Conservation (phyloP, 2,888 invertebrate species). For the Hoplodrina ambigua region DNA sequence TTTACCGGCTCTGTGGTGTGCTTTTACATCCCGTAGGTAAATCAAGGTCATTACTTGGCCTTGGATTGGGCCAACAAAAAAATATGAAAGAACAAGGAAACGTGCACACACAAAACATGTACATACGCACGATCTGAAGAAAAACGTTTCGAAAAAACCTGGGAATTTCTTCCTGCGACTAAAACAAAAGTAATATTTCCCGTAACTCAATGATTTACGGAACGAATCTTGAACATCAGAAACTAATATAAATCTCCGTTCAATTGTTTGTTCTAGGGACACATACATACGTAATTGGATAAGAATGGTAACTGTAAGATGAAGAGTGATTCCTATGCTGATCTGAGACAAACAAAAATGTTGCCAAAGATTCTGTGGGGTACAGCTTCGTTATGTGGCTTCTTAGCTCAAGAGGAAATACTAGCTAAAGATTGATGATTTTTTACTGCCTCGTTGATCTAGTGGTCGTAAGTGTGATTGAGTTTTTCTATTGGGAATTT, state of each 20-base stretch:
- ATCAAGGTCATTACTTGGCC: background rate
- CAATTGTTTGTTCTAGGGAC: conserved; percentile 32
- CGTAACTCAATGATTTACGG: conserved; percentile 44
- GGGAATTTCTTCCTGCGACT: background rate
- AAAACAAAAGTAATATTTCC: conserved; percentile 36
- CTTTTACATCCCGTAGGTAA: too few species aligned
- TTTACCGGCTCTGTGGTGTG: too few species aligned
- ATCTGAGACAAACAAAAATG: conserved; percentile 16
- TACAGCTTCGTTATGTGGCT: too few species aligned
- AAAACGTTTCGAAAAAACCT: conserved; percentile 16
- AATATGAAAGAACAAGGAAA: background rate
- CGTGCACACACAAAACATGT: background rate
- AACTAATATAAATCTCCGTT: conserved; percentile 38
- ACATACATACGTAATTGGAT: conserved; percentile 32
- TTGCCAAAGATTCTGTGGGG: too few species aligned
- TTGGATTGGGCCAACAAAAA: background rate
- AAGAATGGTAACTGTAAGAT: conserved; percentile 13
- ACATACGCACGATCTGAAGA: background rate
- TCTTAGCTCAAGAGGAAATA: too few species aligned
- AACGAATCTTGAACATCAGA: conserved; percentile 17
- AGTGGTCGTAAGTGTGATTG: too few species aligned
- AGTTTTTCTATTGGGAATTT: too few species aligned
- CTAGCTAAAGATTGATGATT: too few species aligned
- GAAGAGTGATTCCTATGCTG: conserved; percentile 34
- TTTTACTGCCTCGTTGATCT: too few species aligned